Evolutionary conservation across 2,113 vertebrate genomes (phyloP).

Genomic region (Macroglossus sobrinus): DNA sequence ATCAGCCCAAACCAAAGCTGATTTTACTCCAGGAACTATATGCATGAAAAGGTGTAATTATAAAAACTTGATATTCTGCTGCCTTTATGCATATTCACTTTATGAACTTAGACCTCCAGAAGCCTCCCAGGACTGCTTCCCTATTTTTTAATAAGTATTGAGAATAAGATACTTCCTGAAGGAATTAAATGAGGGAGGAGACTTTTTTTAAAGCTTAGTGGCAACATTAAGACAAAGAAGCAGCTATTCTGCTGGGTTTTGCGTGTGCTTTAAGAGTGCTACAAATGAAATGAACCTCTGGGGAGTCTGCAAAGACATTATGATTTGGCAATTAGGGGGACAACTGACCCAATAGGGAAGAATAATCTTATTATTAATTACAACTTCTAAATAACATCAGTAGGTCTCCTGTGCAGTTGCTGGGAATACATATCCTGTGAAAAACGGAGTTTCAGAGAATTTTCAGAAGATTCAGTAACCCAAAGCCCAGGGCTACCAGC

Average conservation of each 20-base stretch:
- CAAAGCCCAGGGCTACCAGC: not conserved
- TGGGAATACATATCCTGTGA: not conserved
- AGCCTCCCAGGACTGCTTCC: constrained; percentile 12
- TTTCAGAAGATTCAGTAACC: not conserved
- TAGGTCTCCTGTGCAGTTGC: not conserved
- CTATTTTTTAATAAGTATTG: constrained; percentile 59
- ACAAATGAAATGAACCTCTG: not conserved
- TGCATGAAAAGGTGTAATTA: constrained; percentile 65
- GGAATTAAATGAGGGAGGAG: constrained; percentile 9
- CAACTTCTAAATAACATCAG: not conserved
- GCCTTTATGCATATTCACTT: constrained; percentile 51
- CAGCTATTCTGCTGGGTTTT: not conserved
- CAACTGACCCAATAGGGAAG: not conserved
- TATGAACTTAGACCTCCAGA: constrained; percentile 59
- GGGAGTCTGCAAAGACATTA: not conserved
- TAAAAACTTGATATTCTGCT: constrained; percentile 51
- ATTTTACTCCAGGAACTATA: constrained; percentile 26
- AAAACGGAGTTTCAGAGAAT: not conserved
- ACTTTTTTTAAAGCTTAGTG: not conserved
- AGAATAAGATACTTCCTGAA: constrained; percentile 36
- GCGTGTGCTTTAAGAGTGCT: not conserved
- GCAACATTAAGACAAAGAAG: not conserved
- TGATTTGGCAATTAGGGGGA: not conserved
- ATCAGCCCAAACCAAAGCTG: constrained; percentile 45
- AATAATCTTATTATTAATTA: not conserved